Percentiles rank a stretch among this genome's conserved stretches.
phyloP scores from a whole-genome alignment of 2,888 invertebrate species.

The Drosophila mettleri region DNA sequence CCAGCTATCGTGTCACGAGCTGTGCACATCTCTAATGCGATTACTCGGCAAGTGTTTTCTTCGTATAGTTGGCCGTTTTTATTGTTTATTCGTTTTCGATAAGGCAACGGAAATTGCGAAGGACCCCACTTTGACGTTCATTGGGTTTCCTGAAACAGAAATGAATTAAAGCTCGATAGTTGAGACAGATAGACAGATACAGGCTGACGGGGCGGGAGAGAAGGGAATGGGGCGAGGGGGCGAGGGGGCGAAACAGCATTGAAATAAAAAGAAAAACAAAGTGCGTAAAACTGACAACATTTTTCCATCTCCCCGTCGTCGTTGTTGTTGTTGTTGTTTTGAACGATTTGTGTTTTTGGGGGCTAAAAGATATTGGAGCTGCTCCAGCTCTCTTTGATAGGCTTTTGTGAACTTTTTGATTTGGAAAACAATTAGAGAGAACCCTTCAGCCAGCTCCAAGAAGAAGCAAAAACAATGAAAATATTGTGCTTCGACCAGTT shows the following conservation, averaged over 20 bases:
- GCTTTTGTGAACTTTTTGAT: constrained; percentile 53
- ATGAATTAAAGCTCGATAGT: constrained; percentile 64
- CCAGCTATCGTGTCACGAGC: constrained; percentile 13
- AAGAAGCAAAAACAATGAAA: constrained; percentile 38
- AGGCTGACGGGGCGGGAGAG: no score
- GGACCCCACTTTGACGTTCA: constrained; percentile 47
- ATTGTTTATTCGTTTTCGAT: constrained; percentile 81
- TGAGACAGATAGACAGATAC: constrained; percentile 27
- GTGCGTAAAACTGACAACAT: constrained; percentile 54
- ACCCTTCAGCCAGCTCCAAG: constrained; percentile 37
- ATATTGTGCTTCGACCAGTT: constrained; percentile 8
- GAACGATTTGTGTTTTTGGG: constrained; percentile 36
- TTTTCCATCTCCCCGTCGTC: constrained; percentile 6
- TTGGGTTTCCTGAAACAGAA: constrained; percentile 63
- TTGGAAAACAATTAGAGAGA: constrained; percentile 56
- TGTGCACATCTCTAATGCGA: constrained; percentile 41
- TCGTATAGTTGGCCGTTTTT: constrained; percentile 66
- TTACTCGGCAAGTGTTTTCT: constrained; percentile 33
- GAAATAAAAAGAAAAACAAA: constrained; percentile 39
- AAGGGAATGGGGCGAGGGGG: neutral
- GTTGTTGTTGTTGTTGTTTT: constrained; percentile 1
- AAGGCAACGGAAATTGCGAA: constrained; percentile 79
- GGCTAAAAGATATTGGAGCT: constrained; percentile 37
- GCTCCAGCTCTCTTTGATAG: constrained; percentile 52
- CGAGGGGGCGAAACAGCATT: constrained; percentile 6